Evolutionary conservation across 1,140 invertebrate genomes (phyloP).

Genomic region (Drosophila littoralis): DNA sequence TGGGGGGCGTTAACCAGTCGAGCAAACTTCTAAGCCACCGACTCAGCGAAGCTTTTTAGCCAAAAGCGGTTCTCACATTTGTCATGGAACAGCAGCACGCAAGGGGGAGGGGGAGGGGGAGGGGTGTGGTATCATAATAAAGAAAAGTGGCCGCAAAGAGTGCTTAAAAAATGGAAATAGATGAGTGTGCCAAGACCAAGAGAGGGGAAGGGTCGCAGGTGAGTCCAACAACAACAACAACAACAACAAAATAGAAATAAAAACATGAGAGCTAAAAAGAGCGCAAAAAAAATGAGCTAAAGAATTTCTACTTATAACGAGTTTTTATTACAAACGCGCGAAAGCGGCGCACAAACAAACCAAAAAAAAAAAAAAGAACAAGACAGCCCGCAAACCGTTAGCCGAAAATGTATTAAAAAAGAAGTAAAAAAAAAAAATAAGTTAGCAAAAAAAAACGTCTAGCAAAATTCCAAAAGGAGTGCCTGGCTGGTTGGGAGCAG

Average conservation of each 20-base stretch:
- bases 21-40: conserved; percentile 68
- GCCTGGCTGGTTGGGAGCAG: conserved; percentile 14
- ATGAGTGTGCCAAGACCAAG: conserved; percentile 44
- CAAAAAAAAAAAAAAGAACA: conserved; percentile 52
- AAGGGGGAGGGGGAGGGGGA: not conserved
- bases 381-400: conserved; percentile 34
- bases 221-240: not conserved
- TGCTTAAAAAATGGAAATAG: conserved; percentile 76
- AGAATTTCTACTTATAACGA: conserved; percentile 82
- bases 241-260: not conserved
- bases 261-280: conserved; percentile 5
- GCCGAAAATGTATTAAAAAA: conserved; percentile 76
- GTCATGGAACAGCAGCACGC: conserved; percentile 55
- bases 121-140: conserved; percentile 62
- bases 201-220: conserved; percentile 2
- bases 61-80: conserved; percentile 79
- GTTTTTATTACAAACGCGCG: conserved; percentile 81
- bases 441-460: conserved; percentile 52
- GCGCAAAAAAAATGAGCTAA: conserved; percentile 40
- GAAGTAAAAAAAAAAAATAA: conserved; percentile 61
- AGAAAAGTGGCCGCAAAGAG: conserved; percentile 80
- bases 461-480: conserved; percentile 60
- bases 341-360: conserved; percentile 62
- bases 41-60: conserved; percentile 45
- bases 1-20: conserved; percentile 61